Evolutionary conservation across 1,140 invertebrate genomes (phyloP), one percentile per base, ranked within the genome.

Genomic region (Chymomyza costata): DNA sequence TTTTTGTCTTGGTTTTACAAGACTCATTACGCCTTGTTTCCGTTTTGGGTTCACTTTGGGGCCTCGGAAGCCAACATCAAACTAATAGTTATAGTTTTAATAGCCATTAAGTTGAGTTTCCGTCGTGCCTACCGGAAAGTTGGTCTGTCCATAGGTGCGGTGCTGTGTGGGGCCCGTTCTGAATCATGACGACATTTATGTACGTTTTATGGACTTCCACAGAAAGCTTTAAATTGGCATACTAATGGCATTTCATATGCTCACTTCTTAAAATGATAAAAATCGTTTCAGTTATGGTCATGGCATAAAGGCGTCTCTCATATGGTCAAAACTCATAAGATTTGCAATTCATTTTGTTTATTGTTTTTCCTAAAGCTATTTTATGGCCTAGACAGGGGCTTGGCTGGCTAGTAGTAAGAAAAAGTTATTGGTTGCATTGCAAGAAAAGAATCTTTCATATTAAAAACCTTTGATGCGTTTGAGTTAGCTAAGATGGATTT

Each of bases 131-230:
- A 46, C 65, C 71, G 73, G 66, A 71, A 78, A 78, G 63, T 62
- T 63, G 44, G 34, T 48, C 6, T 35, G 6, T 30, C 14, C 10
- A 50, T 41, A 43, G 43, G 53, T 52, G 45, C 44, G 44, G 35
- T 28, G 2, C 37, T 50, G 47, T 65, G 69, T 69, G 70, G 58
- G 61, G 38, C 45, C 34, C 19, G 31, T 53, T 38, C 53, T 78
- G 71, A 80, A 63, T 80, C 71, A 80, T 53, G 73, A 62, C 55
- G 71, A 78, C 71, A 80, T 70, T 76, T 78, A 76, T 80, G 73
- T 48, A 32, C 48, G 32, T 78, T 78, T 80, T 78, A 80, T 80
- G 57, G 58, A 44, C 71, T 78, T 78, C 71, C 58, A 66, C 54
- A 28, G 67, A 78, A 78, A 78, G 73, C 63, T 78, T 39, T 71